These are phyloP conservation scores for Acanthosepion esculentum DNA, from an alignment of 2,888 invertebrate genomes.

Conservation along the genomic window DNA sequence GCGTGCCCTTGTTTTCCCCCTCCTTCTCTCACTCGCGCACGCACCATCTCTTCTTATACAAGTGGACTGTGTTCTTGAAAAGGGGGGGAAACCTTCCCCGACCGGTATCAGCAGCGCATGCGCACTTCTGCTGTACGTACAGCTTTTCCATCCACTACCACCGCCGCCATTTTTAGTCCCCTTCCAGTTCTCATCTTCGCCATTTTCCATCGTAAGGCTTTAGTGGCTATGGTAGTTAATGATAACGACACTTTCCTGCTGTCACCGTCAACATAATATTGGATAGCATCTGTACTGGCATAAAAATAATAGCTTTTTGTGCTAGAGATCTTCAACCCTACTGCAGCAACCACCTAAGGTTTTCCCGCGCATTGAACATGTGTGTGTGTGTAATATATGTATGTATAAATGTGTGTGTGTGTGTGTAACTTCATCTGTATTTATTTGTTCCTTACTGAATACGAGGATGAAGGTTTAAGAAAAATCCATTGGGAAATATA, in stretches of 20 bases:
- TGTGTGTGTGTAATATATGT: too few species aligned
- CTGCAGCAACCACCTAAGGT: neutral
- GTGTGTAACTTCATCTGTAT: too few species aligned
- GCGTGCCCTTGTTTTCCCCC: neutral
- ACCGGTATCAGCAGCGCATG: neutral
- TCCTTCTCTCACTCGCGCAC: neutral
- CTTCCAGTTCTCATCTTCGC: neutral
- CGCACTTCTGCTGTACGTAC: neutral
- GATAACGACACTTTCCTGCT: constrained; percentile 11
- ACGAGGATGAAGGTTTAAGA: too few species aligned
- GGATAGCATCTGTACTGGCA: neutral
- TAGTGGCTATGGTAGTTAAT: neutral
- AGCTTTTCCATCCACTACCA: neutral
- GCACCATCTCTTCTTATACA: neutral
- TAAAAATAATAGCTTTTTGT: neutral
- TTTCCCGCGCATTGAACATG: too few species aligned
- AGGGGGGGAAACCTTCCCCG: neutral
- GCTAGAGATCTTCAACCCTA: neutral
- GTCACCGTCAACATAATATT: constrained; percentile 4
- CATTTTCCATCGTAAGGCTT: constrained; percentile 14
- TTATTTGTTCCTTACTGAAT: too few species aligned
- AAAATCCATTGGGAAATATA: too few species aligned
- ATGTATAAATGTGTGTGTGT: too few species aligned
- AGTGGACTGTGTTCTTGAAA: neutral
- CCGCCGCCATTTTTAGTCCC: neutral